Base-by-base conservation (phyloP, 2,888 invertebrate genomes). In the Drosophila prostipennis region DNA sequence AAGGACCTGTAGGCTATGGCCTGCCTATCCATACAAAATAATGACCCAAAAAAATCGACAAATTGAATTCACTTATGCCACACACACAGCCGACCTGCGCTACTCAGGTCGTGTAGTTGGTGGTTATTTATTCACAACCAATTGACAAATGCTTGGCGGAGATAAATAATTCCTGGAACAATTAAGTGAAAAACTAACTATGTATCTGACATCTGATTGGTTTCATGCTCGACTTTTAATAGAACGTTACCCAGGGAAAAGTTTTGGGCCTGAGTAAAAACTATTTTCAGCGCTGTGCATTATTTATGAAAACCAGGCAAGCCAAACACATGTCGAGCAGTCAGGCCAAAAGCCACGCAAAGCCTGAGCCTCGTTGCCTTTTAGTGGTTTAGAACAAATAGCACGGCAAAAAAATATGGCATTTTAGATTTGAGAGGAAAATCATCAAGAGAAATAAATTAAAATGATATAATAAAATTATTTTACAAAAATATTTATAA, bases 21-120 rank as follows among this genome's bases (percentile, higher is more conserved):
- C 64, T 78, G 72, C 55, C 51, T 45, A 42, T 49, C 58, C 14
- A 53, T 39, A 42, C 43, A 19, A 16, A 26, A 46, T 53, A 78
- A 71, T 67, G 71, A 77, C 23, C 57, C 29, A 54, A 60, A 55
- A 55, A 42, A 39, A 23, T 13, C 40, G 37, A 54, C 78, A 70
- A 83, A 87, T 80, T 70, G 46, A 83, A 58, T 78, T 58, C 75
- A 80, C 80, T 83, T 80, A 71, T 63, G 32, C 45, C 51, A 46
- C 36, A 39, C n/a, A 55, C 23, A 40, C 55, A 11, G 11, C 11
- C n/a, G 13, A 6, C 1, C 5, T 5, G 6, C 19, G 2, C 6
- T 11, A 48, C 43, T 8, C 53, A 6, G 46, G 58, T 55, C 55
- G 53, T 37, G 48, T 42, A 57, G 83, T 71, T 78, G 72, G 78